Conservation (phyloP, 2,797 vertebrate species). For the Megalops cyprinoides region DNA sequence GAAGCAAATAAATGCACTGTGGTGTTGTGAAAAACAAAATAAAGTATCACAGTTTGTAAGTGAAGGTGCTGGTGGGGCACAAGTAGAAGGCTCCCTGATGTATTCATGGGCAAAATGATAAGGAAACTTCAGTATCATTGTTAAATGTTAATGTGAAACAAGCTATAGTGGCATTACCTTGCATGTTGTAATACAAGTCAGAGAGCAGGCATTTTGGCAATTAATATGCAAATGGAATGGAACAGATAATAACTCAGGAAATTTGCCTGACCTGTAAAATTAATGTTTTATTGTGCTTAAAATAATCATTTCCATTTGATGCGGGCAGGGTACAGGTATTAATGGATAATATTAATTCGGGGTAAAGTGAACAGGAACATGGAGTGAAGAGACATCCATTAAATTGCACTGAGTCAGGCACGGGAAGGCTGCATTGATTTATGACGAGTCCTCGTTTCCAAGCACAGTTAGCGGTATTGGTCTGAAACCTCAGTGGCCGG, state of each 20-base stretch:
- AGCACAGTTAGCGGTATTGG: constrained; percentile 26
- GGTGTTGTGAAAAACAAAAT: no score
- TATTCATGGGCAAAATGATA: neutral
- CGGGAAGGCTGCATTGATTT: constrained; percentile 61
- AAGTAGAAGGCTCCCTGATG: no score
- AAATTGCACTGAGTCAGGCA: constrained; percentile 59
- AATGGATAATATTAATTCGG: constrained; percentile 11
- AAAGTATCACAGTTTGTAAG: no score
- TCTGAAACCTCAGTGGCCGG: constrained; percentile 19
- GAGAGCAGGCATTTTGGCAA: constrained; percentile 36
- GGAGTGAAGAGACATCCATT: constrained; percentile 53
- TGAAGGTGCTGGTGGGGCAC: no score
- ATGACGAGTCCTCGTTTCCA: constrained; percentile 49
- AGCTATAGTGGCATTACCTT: constrained; percentile 30
- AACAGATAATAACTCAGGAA: constrained; percentile 40
- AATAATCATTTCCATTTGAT: constrained; percentile 61
- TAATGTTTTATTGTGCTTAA: constrained; percentile 60
- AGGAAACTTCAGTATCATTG: neutral
- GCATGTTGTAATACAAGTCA: neutral
- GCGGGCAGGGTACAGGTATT: constrained; percentile 35
- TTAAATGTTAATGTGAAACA: constrained; percentile 15
- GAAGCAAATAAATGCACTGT: no score
- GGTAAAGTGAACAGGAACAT: constrained; percentile 10
- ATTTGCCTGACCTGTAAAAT: constrained; percentile 62
- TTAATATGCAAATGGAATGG: constrained; percentile 56